Base-by-base conservation (phyloP, 2,797 vertebrate species). In the Oreochromis mossambicus region DNA sequence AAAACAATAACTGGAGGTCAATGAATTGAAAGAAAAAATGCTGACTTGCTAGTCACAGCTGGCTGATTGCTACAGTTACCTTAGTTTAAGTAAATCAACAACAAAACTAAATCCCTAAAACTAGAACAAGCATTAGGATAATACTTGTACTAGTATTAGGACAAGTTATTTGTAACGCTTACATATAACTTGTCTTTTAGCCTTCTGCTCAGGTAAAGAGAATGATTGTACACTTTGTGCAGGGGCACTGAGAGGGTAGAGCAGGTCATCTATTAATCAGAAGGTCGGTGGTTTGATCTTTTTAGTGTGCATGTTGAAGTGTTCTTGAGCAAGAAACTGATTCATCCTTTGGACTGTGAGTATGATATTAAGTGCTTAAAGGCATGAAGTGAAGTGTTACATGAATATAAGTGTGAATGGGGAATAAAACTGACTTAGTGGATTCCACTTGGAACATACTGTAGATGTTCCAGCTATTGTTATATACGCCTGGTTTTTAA, bases 401-500 rank as follows among this genome's bases (percentile, higher is more conserved):
- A 46, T 68, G 38, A 68, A 43, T 4, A 14, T 26, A 68, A 68
- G 63, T 70, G 66, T 19, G 15, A 73, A 73, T 68, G 36, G 36
- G 12, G n/a, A 41, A 68, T 41, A 41, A 68, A 41, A 41, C 12
- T 24, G 36, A 24, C 12, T 24, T 41, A 41, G 12, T 14, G n/a
- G 3, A 21, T 12, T 73, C 24, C 21, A 73, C 14, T 29, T 29
- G 41, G 4, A 29, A 70, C 41, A 46, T 26, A 46, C 21, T 15
- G 32, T 38, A n/a, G 34, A 63, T 17, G 26, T 70, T 70, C 8
- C 38, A 43, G 41, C n/a, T 15, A 66, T 2, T 66, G 29, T 36
- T 66, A 66, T 66, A 41, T 41, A 0, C 1, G 3, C n/a, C 0
- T 66, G 61, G 4, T 24, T 66, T 36, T 38, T 38, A 24, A 68